These are phyloP conservation scores for Columba guinea DNA, from an alignment of 2,797 vertebrate species.

Conservation along the genomic window DNA sequence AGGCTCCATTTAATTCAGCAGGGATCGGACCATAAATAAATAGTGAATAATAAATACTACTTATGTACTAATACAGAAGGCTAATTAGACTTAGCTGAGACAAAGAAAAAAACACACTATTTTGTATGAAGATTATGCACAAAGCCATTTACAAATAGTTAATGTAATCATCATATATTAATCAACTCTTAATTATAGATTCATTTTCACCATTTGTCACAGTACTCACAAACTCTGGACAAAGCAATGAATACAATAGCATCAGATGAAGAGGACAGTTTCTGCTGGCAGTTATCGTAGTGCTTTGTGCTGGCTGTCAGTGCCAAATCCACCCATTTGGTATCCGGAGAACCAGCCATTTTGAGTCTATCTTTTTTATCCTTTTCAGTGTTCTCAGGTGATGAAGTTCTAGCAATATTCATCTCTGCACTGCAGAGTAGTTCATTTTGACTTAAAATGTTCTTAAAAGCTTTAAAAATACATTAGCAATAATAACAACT, in stretches of 20 bases:
- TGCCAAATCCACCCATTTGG: background rate
- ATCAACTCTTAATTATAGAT: background rate
- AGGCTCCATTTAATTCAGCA: background rate
- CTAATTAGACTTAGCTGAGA: background rate
- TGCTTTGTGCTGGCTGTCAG: background rate
- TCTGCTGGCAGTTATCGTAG: background rate
- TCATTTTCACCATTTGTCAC: background rate
- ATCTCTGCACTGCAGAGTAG: background rate
- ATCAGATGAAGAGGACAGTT: accelerated
- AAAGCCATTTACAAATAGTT: background rate
- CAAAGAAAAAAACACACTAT: background rate
- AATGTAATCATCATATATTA: background rate
- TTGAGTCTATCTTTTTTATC: background rate
- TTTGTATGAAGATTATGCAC: background rate
- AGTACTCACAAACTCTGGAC: background rate
- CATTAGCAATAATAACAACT: background rate
- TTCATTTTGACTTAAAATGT: background rate
- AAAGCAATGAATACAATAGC: background rate
- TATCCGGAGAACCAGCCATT: background rate
- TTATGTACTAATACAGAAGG: background rate
- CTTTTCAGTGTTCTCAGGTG: background rate
- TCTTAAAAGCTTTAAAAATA: constrained; percentile 16
- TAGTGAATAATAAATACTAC: constrained; percentile 27
- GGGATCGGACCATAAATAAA: constrained; percentile 10
- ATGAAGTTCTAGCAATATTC: background rate